These are phyloP conservation scores for Ibycter americanus DNA, from an alignment of 2,797 vertebrate species.

Conservation along the genomic window DNA sequence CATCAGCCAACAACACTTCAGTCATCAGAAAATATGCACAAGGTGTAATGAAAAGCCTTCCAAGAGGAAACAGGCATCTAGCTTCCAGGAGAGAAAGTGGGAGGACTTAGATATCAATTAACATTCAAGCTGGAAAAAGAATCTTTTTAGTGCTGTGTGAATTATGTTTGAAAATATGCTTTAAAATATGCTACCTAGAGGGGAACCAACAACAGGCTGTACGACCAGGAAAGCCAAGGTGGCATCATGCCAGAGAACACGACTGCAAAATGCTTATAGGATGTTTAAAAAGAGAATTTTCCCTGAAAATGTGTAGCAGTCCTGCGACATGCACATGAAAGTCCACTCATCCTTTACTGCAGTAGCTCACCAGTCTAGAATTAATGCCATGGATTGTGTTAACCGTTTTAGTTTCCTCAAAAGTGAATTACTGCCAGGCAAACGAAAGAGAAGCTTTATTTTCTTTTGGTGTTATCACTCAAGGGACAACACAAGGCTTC, in stretches of 20 bases:
- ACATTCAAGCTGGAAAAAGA: background rate
- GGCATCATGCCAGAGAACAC: background rate
- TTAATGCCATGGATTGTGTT: background rate
- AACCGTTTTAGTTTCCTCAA: background rate
- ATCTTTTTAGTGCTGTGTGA: background rate
- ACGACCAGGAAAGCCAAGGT: background rate
- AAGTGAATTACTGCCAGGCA: background rate
- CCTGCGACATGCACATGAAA: accelerated
- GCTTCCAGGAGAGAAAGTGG: background rate
- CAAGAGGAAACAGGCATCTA: background rate
- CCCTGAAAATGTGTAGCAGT: background rate
- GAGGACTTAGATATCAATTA: background rate
- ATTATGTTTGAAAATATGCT: background rate
- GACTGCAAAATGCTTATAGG: background rate
- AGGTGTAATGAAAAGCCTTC: conserved; percentile 17
- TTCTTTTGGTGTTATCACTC: background rate
- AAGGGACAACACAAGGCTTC: background rate
- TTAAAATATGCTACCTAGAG: background rate
- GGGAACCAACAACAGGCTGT: background rate
- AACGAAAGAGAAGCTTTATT: background rate
- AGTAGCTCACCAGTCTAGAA: background rate
- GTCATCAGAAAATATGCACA: background rate
- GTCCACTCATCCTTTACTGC: background rate
- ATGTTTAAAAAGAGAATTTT: background rate
- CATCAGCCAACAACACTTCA: background rate